Conservation (phyloP, 2,888 invertebrate species). For the Phasia obesa region DNA sequence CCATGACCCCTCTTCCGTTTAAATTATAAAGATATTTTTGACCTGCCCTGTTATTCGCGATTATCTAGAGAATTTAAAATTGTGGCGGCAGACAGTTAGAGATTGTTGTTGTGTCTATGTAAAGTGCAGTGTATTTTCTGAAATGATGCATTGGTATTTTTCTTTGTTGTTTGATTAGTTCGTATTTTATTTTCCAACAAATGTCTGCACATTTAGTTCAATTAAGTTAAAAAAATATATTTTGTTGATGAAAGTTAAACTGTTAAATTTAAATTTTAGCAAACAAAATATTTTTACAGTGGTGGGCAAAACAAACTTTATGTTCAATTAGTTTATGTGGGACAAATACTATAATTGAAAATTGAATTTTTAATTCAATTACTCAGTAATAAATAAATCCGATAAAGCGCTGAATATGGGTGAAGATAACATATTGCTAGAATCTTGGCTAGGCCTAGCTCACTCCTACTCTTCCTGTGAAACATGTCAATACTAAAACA, state of each 20-base stretch:
- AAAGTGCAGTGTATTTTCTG: neutral
- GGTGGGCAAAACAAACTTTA: neutral
- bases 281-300: neutral
- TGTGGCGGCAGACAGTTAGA: slow-evolving; percentile 8
- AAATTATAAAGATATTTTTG: neutral
- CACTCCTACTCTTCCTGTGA: too few species aligned
- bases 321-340: too few species aligned
- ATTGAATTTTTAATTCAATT: too few species aligned
- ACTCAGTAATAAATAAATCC: too few species aligned
- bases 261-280: slow-evolving; percentile 12
- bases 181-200: slow-evolving; percentile 62
- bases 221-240: slow-evolving; percentile 34
- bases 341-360: too few species aligned
- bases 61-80: neutral
- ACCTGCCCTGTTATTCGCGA: neutral
- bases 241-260: slow-evolving; percentile 23
- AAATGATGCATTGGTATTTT: neutral
- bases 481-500: too few species aligned
- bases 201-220: slow-evolving; percentile 66
- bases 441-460: too few species aligned
- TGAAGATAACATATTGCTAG: too few species aligned
- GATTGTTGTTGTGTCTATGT: neutral
- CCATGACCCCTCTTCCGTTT: slow-evolving; percentile 41
- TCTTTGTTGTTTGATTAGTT: slow-evolving; percentile 16
- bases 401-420: too few species aligned